A percentile compares a stretch with the other conserved stretches of the same genome.
These are phyloP conservation scores for Edolisoma coerulescens DNA, from an alignment of 2,113 vertebrate species.

Conservation along the genomic window DNA sequence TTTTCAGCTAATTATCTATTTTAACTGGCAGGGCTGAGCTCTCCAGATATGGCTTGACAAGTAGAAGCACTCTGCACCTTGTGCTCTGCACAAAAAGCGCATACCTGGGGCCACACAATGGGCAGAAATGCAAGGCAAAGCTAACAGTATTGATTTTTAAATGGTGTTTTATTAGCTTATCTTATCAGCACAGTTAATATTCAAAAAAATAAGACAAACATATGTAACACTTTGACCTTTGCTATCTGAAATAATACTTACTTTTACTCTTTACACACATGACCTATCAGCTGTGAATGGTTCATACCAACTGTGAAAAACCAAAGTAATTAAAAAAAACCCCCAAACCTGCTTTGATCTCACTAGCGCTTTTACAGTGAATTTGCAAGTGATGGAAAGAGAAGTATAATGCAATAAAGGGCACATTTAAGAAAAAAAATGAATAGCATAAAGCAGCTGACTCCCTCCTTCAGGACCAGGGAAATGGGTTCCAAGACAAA, in stretches of 20 bases:
- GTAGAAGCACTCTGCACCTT: neutral
- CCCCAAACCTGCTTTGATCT: neutral
- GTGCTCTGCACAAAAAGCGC: neutral
- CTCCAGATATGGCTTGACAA: neutral
- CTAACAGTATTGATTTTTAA: constrained; percentile 53
- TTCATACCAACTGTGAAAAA: neutral
- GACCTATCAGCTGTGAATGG: neutral
- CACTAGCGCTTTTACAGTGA: neutral
- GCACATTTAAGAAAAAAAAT: neutral
- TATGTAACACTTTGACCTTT: constrained; percentile 44
- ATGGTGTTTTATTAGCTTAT: constrained; percentile 56
- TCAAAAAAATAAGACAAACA: constrained; percentile 50
- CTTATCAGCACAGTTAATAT: constrained; percentile 61
- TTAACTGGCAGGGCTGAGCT: neutral
- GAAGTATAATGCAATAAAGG: neutral
- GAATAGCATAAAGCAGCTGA: neutral
- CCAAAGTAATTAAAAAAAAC: neutral
- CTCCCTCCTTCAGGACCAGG: neutral
- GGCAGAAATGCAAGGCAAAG: constrained; percentile 14
- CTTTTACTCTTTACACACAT: constrained; percentile 36
- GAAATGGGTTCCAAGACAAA: neutral
- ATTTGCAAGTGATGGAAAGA: neutral
- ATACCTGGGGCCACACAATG: neutral
- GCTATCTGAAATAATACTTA: constrained; percentile 58
- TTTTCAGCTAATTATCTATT: neutral